Evolutionary conservation across 2,888 invertebrate genomes (phyloP).

Genomic region (Dryocosmus kuriphilus): DNA sequence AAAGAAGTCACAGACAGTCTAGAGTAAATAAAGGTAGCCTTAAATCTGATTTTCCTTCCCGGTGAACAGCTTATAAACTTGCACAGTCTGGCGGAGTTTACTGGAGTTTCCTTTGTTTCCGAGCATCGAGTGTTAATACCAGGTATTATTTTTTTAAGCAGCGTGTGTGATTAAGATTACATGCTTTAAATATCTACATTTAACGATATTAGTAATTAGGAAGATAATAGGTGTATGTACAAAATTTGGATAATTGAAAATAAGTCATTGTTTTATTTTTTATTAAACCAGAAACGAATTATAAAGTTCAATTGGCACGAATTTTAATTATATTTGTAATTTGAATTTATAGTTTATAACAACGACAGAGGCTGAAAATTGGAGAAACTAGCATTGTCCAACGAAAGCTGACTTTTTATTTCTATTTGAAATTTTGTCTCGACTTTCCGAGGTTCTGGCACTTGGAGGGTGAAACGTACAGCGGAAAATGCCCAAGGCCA

Average conservation of each 20-base stretch:
- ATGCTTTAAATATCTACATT: neutral
- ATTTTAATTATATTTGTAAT: neutral
- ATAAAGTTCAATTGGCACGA: too few relatives aligned
- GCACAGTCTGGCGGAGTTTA: constrained; percentile 46
- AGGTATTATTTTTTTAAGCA: neutral
- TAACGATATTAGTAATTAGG: neutral
- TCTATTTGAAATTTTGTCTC: constrained; percentile 50
- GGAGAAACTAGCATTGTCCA: neutral
- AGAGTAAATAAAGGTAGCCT: constrained; percentile 41
- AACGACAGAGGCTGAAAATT: neutral
- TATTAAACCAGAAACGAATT: neutral
- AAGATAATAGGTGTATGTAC: too few relatives aligned
- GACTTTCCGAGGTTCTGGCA: constrained; percentile 36
- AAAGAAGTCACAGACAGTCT: constrained; percentile 45
- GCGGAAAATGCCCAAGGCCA: constrained; percentile 57
- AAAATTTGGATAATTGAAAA: too few relatives aligned
- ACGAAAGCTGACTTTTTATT: neutral
- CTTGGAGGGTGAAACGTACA: constrained; percentile 59
- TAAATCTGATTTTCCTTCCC: constrained; percentile 53
- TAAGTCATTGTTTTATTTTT: too few relatives aligned
- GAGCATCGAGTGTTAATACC: constrained; percentile 6
- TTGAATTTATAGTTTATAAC: constrained; percentile 1
- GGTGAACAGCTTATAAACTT: constrained; percentile 48
- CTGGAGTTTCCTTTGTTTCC: constrained; percentile 36
- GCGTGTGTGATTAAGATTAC: neutral